Evolutionary conservation across 2,113 vertebrate genomes (phyloP).

Genomic region (Albula glossodonta): DNA sequence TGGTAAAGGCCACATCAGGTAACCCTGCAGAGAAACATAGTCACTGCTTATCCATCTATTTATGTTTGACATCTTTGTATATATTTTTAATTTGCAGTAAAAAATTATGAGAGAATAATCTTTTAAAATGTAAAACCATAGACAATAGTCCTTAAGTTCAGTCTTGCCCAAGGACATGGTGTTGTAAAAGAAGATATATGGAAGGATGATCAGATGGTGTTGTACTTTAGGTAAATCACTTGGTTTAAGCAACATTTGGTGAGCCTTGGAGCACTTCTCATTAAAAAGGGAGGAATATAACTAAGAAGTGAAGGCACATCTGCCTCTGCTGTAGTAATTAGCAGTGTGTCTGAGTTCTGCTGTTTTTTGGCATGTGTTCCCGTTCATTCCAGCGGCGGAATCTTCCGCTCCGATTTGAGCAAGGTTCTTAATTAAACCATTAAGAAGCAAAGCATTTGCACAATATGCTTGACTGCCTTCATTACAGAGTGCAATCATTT

Average conservation of each 20-base stretch:
- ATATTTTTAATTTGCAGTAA: neutral
- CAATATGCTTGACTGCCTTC: slow-evolving; percentile 64
- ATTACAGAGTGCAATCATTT: slow-evolving; percentile 59
- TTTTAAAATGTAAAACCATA: neutral
- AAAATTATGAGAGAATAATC: neutral
- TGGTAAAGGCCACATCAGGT: neutral
- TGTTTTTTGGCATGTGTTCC: slow-evolving; percentile 42
- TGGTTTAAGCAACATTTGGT: slow-evolving; percentile 53
- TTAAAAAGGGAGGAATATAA: slow-evolving; percentile 60
- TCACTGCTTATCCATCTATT: too few species aligned
- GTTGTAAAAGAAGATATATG: slow-evolving; percentile 24
- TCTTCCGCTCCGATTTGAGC: slow-evolving; percentile 63
- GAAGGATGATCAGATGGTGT: slow-evolving; percentile 39
- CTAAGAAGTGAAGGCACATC: slow-evolving; percentile 58
- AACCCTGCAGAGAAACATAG: neutral
- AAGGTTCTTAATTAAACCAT: slow-evolving; percentile 71
- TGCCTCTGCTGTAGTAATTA: slow-evolving; percentile 63
- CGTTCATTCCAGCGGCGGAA: slow-evolving; percentile 52
- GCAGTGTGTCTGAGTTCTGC: slow-evolving; percentile 37
- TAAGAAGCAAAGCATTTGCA: slow-evolving; percentile 65
- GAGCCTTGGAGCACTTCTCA: slow-evolving; percentile 45
- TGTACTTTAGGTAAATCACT: slow-evolving; percentile 50
- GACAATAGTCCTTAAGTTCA: neutral
- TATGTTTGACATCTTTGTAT: slow-evolving; percentile 2
- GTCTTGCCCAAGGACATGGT: slow-evolving; percentile 31